phyloP scores from a whole-genome alignment of 2,888 invertebrate species.

The Julus scandinavius region DNA sequence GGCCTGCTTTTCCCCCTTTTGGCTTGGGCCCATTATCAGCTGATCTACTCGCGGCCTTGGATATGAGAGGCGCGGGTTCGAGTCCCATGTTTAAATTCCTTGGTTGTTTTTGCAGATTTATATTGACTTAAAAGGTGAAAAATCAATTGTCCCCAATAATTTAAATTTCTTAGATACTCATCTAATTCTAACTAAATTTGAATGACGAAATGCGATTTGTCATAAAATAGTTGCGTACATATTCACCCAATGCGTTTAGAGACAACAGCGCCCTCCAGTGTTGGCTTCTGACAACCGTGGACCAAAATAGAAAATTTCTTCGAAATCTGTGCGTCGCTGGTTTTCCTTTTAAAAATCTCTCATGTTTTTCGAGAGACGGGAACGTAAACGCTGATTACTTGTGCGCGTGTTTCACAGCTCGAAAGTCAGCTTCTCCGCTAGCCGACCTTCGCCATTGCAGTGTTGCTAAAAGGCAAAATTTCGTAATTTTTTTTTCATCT shows the following conservation, averaged over 20 bases:
- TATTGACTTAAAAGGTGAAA: not conserved
- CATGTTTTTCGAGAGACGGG: not conserved
- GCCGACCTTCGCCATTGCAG: not conserved
- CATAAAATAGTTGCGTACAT: too few relatives aligned
- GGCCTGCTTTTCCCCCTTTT: too few relatives aligned
- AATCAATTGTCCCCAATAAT: too few relatives aligned
- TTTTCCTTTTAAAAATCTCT: not conserved
- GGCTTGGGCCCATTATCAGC: too few relatives aligned
- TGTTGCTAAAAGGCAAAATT: not conserved
- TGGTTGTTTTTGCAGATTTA: not conserved
- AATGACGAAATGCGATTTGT: too few relatives aligned
- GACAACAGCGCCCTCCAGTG: not conserved
- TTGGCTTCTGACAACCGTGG: not conserved
- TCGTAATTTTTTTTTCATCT: not conserved
- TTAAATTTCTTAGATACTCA: too few relatives aligned
- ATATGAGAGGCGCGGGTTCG: too few relatives aligned
- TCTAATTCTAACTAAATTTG: too few relatives aligned
- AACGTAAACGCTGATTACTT: slow-evolving; percentile 1
- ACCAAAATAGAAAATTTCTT: slow-evolving; percentile 11
- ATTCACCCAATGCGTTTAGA: too few relatives aligned
- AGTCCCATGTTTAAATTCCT: too few relatives aligned
- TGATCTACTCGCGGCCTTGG: too few relatives aligned
- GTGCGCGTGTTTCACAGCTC: not conserved
- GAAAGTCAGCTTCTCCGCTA: not conserved
- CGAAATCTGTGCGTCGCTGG: not conserved